Conservation (phyloP, 2,888 invertebrate genomes). For the Chaetogeoica ovagalla region DNA sequence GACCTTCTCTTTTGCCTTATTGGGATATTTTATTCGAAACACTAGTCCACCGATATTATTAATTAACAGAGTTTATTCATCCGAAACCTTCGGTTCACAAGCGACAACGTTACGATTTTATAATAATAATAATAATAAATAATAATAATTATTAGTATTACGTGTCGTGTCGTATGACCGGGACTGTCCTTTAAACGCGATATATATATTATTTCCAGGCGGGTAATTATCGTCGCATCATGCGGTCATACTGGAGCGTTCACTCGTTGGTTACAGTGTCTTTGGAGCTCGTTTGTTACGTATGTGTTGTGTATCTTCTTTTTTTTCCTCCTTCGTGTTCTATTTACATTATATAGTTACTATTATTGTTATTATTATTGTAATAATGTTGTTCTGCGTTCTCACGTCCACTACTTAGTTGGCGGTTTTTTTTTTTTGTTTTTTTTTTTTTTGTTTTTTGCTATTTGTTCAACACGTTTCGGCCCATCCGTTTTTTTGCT, state of each 20-base stretch:
- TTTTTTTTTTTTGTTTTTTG: neutral
- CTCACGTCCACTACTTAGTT: neutral
- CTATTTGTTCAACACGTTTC: too few species aligned
- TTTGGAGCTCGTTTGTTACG: slow-evolving; percentile 38
- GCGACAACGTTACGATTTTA: too few species aligned
- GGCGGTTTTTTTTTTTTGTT: neutral
- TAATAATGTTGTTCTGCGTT: slow-evolving; percentile 22
- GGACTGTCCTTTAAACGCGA: too few species aligned
- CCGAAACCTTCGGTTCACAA: too few species aligned
- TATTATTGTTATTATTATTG: slow-evolving; percentile 40
- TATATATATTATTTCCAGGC: too few species aligned
- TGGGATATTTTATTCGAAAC: too few species aligned
- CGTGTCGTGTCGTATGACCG: too few species aligned
- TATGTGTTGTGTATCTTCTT: slow-evolving; percentile 45
- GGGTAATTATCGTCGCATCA: neutral
- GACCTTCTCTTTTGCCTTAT: too few species aligned
- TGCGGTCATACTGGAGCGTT: slow-evolving; percentile 20
- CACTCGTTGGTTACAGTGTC: slow-evolving; percentile 9
- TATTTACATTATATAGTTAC: slow-evolving; percentile 44
- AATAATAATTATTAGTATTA: too few species aligned
- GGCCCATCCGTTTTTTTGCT: neutral
- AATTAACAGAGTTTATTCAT: too few species aligned
- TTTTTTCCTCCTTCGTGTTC: slow-evolving; percentile 34
- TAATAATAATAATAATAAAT: too few species aligned
- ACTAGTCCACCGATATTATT: too few species aligned